These are phyloP conservation scores for Anguilla pacifica DNA, from an alignment of 2,797 vertebrate genomes.

Conservation along the genomic window DNA sequence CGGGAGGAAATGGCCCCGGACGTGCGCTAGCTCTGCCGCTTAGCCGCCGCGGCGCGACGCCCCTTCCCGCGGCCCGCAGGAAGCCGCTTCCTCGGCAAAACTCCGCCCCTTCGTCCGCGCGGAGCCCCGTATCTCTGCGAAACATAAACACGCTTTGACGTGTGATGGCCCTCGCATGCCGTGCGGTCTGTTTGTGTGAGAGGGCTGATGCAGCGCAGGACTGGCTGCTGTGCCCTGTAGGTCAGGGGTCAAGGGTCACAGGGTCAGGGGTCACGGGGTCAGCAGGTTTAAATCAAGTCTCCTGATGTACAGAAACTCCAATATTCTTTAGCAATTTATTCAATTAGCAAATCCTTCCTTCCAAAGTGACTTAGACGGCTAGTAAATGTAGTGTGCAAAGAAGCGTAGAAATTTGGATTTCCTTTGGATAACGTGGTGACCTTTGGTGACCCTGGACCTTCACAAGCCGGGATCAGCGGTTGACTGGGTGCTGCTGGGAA, in stretches of 20 bases:
- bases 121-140: not conserved
- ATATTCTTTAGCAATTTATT: not conserved
- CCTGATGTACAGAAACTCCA: not conserved
- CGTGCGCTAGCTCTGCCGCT: not conserved
- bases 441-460: not conserved
- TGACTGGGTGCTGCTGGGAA: not conserved
- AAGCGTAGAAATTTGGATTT: not conserved
- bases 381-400: constrained; percentile 13
- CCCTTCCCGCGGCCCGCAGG: not conserved
- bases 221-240: not conserved
- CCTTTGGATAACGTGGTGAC: not conserved
- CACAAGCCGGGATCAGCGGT: not conserved
- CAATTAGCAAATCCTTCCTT: not conserved
- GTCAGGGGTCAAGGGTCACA: not conserved
- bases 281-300: not conserved
- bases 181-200: not conserved
- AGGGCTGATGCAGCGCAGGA: not conserved
- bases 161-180: not conserved
- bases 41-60: not conserved
- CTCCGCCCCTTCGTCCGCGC: not conserved
- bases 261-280: not conserved
- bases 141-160: not conserved
- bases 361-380: not conserved
- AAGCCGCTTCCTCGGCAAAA: not conserved
- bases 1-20: not conserved